phyloP scores from a whole-genome alignment of 2,113 vertebrate genomes.

The Oophaga pumilio region DNA sequence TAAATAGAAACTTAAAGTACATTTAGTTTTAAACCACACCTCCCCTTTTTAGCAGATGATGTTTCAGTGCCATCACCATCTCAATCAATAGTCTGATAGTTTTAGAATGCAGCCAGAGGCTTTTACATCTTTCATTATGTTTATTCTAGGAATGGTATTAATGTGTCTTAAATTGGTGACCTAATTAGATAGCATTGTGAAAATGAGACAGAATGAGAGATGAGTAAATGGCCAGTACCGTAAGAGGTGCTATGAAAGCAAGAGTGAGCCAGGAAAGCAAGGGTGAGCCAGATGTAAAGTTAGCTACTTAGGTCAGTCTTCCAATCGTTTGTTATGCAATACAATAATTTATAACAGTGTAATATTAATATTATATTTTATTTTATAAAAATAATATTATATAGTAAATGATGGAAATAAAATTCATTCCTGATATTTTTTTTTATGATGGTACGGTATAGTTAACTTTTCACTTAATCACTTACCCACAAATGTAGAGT shows the following conservation, averaged over 20 bases:
- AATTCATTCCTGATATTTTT: too few species aligned
- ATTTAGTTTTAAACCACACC: conserved; percentile 39
- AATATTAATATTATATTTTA: too few species aligned
- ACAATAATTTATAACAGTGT: neutral
- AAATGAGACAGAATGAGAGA: conserved; percentile 38
- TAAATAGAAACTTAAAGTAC: conserved; percentile 20
- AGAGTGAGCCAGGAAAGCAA: conserved; percentile 14
- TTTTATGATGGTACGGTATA: too few species aligned
- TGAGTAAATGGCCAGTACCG: conserved; percentile 11
- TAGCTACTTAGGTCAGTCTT: neutral
- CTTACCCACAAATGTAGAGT: too few species aligned
- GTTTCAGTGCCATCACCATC: conserved; percentile 42
- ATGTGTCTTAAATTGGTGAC: conserved; percentile 56
- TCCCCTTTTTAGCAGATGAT: conserved; percentile 41
- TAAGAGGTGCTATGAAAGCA: conserved; percentile 16
- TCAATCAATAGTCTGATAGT: conserved; percentile 52
- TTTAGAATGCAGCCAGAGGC: conserved; percentile 51
- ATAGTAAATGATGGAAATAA: too few species aligned
- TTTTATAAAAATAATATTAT: too few species aligned
- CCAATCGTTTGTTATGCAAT: neutral
- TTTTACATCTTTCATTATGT: conserved; percentile 55
- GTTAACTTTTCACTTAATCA: too few species aligned
- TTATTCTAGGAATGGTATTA: conserved; percentile 52
- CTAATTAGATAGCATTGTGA: conserved; percentile 39
- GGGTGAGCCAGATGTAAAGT: neutral